Percentiles rank a stretch among this genome's conserved stretches.
Evolutionary conservation across 2,797 vertebrate species (phyloP).

Genomic region (Hippopotamyrus pictus): DNA sequence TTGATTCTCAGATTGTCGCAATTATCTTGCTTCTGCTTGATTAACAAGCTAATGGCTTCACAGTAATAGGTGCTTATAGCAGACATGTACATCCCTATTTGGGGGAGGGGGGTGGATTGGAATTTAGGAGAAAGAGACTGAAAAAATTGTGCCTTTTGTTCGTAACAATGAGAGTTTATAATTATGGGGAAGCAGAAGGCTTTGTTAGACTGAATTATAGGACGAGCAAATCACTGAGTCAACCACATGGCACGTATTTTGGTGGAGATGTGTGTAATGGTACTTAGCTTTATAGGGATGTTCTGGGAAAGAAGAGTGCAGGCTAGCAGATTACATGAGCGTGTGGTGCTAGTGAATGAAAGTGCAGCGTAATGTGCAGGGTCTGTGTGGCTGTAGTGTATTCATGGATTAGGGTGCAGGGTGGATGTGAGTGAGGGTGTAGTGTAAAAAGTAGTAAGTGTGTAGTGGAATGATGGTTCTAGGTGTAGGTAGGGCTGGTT

Average conservation of each 20-base stretch:
- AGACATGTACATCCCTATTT: neutral
- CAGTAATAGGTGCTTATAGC: slow-evolving; percentile 17
- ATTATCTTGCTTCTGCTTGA: slow-evolving; percentile 64
- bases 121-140: neutral
- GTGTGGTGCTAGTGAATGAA: neutral
- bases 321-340: neutral
- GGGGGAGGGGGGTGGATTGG: neutral
- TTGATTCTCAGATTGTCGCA: slow-evolving; percentile 58
- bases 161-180: neutral
- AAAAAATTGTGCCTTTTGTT: neutral
- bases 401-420: neutral
- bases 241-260: neutral
- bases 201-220: neutral
- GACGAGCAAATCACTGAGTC: neutral
- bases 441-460: neutral
- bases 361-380: neutral
- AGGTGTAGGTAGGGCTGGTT: neutral
- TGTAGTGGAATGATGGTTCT: neutral
- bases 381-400: neutral
- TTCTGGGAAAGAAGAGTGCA: neutral
- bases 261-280: neutral
- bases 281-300: neutral
- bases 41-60: slow-evolving; percentile 63
- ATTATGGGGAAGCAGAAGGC: neutral
- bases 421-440: neutral